A percentile compares a stretch with the other conserved stretches of the same genome.
Conservation (phyloP, 2,888 invertebrate species). For the Schrankia costaestrigalis region DNA sequence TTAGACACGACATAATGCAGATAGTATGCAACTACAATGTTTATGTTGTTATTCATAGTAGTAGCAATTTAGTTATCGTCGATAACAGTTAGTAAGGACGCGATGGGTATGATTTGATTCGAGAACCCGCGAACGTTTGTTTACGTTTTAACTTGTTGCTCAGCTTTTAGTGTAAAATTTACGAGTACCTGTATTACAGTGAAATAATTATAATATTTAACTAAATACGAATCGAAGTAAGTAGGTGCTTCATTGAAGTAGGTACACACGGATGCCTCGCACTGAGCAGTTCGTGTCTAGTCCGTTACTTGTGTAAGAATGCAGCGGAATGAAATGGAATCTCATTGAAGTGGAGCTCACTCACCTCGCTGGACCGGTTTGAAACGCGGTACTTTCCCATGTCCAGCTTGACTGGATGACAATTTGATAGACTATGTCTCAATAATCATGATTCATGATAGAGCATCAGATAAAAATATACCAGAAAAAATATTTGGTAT, state of each 20-base stretch:
- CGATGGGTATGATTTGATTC: conserved; percentile 37
- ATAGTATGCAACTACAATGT: conserved; percentile 34
- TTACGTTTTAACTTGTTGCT: conserved; percentile 45
- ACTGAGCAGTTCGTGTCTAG: conserved; percentile 50
- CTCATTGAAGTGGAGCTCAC: conserved; percentile 72
- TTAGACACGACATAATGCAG: conserved; percentile 23
- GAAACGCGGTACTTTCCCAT: conserved; percentile 49
- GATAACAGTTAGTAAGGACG: conserved; percentile 51
- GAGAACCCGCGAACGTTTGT: conserved; percentile 29
- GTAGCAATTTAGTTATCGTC: conserved; percentile 40
- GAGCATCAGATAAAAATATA: conserved; percentile 36
- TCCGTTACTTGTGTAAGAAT: conserved; percentile 77
- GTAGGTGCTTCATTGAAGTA: no score
- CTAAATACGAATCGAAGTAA: conserved; percentile 12
- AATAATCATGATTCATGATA: conserved; percentile 51
- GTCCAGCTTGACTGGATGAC: conserved; percentile 61
- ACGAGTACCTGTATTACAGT: no score
- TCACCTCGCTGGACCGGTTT: conserved; percentile 68
- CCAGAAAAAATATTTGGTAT: no score
- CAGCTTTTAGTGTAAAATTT: conserved; percentile 33
- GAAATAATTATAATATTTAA: no score
- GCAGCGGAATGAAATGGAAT: conserved; percentile 78
- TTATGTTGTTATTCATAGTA: conserved; percentile 37
- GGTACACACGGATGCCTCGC: conserved; percentile 34
- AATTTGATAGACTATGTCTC: conserved; percentile 66